Evolutionary conservation across 2,797 vertebrate genomes (phyloP).

Genomic region (Tauraco hartlaubi): DNA sequence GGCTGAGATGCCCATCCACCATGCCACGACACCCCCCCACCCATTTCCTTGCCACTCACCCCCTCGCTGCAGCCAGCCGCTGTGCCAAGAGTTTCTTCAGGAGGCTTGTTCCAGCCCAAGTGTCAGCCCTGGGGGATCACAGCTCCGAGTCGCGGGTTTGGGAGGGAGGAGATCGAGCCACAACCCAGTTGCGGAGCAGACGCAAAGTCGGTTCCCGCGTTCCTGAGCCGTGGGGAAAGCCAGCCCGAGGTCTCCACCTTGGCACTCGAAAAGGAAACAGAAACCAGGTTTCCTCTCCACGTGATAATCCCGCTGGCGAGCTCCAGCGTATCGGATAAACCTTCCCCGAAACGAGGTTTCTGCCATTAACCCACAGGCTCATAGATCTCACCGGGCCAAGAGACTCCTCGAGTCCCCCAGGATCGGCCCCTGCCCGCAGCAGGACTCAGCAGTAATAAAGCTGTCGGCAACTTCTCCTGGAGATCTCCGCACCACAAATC

Average conservation of each 20-base stretch:
- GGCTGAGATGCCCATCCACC: background rate
- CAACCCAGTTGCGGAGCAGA: background rate
- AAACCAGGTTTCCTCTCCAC: background rate
- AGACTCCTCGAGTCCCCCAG: background rate
- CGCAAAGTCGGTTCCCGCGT: background rate
- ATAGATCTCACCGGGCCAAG: background rate
- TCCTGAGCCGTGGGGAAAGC: background rate
- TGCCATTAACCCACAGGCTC: background rate
- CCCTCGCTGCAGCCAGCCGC: background rate
- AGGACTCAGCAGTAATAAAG: background rate
- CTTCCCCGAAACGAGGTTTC: background rate
- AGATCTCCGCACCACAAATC: background rate
- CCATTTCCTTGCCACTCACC: background rate
- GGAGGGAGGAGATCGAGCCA: background rate
- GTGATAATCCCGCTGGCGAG: background rate
- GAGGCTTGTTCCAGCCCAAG: background rate
- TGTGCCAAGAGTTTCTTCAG: background rate
- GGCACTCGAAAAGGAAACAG: background rate
- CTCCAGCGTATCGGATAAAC: background rate
- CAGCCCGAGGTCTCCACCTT: background rate
- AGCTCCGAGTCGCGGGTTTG: background rate
- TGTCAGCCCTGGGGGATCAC: rapidly evolving
- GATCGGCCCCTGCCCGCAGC: background rate
- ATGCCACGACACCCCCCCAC: background rate
- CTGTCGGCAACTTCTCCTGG: background rate